These are phyloP conservation scores for Drosophila pectinifera DNA, from an alignment of 1,140 invertebrate genomes.

Conservation along the genomic window DNA sequence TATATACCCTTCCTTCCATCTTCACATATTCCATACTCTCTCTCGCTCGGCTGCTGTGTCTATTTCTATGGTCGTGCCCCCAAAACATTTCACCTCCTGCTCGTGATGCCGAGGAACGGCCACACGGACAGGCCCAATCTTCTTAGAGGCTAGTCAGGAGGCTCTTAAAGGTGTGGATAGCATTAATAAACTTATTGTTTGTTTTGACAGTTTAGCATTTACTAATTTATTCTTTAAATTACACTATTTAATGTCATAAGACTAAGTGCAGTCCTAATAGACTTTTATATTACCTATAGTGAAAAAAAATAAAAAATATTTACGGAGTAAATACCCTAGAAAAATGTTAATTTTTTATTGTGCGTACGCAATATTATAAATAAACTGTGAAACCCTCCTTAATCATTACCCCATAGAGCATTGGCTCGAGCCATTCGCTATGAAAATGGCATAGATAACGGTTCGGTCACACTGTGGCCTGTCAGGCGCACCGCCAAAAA, in stretches of 20 bases:
- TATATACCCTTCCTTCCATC: slow-evolving; percentile 5
- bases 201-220: slow-evolving; percentile 1
- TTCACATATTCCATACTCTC: slow-evolving; percentile 4
- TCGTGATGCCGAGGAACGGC: slow-evolving; percentile 12
- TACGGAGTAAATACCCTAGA: too few species aligned
- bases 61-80: slow-evolving; percentile 58
- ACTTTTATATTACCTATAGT: not conserved
- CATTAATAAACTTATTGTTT: not conserved
- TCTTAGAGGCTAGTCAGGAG: not conserved
- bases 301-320: too few species aligned
- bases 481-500: slow-evolving; percentile 14
- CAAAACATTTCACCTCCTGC: slow-evolving; percentile 41
- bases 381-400: not conserved
- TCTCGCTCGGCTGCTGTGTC: slow-evolving; percentile 33
- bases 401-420: not conserved
- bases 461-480: slow-evolving; percentile 1
- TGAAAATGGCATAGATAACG: slow-evolving; percentile 18
- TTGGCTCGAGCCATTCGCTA: not conserved
- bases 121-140: slow-evolving; percentile 1
- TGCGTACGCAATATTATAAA: slow-evolving; percentile 12
- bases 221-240: not conserved
- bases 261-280: too few species aligned
- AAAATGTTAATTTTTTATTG: not conserved
- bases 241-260: not conserved
- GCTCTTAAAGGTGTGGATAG: not conserved